phyloP scores from a whole-genome alignment of 2,113 vertebrate genomes.

The Apteryx owenii region DNA sequence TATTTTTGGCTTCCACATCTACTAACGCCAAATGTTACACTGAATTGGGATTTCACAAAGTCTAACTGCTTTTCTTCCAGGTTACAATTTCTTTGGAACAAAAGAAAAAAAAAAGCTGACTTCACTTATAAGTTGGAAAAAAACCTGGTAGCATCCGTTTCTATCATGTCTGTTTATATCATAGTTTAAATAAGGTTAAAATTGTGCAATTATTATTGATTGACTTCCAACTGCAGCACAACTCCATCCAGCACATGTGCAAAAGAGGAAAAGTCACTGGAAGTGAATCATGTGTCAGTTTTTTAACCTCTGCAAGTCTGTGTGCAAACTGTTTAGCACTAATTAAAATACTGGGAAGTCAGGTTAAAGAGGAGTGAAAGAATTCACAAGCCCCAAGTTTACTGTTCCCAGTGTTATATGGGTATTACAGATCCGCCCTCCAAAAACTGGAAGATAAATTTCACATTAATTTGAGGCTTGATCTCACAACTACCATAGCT shows the following conservation, averaged over 20 bases:
- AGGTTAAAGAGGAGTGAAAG: conserved; percentile 41
- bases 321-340: conserved; percentile 29
- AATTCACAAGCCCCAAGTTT: conserved; percentile 53
- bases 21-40: conserved; percentile 59
- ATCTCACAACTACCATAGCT: conserved; percentile 46
- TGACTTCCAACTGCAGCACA: conserved; percentile 31
- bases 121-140: conserved; percentile 25
- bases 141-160: background rate
- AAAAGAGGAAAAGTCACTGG: conserved; percentile 38
- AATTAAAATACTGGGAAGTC: conserved; percentile 43
- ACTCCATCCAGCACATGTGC: conserved; percentile 34
- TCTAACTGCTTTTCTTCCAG: conserved; percentile 49
- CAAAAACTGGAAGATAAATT: conserved; percentile 46
- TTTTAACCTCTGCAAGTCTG: conserved; percentile 17
- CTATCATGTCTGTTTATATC: conserved; percentile 44
- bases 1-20: conserved; percentile 62
- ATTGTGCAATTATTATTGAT: conserved; percentile 33
- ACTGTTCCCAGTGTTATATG: conserved; percentile 23
- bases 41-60: conserved; percentile 41
- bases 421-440: conserved; percentile 17
- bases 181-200: conserved; percentile 46
- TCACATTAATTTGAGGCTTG: conserved; percentile 21
- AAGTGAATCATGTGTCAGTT: background rate
- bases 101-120: background rate
- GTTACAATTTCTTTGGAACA: background rate